Evolutionary conservation across 2,113 vertebrate genomes (phyloP).

Genomic region (Butastur rufipennis): DNA sequence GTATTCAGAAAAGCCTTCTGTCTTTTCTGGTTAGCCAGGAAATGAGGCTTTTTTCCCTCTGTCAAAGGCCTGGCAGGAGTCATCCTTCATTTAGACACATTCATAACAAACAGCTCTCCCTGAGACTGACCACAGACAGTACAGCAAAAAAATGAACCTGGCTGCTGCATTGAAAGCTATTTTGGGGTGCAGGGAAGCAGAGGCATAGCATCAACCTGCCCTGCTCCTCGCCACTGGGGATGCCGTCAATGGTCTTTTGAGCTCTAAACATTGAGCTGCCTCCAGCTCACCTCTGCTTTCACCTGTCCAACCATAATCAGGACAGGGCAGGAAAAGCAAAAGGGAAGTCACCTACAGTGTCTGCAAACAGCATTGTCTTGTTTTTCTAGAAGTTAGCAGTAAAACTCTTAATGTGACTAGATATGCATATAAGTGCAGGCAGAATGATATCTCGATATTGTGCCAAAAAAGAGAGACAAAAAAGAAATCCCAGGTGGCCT

Average conservation of each 20-base stretch:
- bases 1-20: slow-evolving; percentile 3
- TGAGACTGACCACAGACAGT: neutral
- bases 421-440: neutral
- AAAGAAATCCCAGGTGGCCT: neutral
- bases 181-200: neutral
- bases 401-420: neutral
- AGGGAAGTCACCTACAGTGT: neutral
- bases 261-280: neutral
- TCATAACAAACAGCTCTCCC: neutral
- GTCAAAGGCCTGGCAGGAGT: slow-evolving; percentile 26
- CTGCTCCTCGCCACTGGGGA: neutral
- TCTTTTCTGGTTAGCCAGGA: slow-evolving; percentile 7
- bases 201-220: neutral
- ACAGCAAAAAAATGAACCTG: neutral
- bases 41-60: neutral
- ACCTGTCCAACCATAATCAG: neutral
- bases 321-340: neutral
- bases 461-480: neutral
- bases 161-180: neutral
- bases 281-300: neutral
- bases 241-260: accelerated
- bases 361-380: neutral
- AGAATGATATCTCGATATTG: neutral
- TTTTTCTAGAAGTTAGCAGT: neutral
- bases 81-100: slow-evolving; percentile 17